Percentiles rank a stretch among this genome's conserved stretches.
These are phyloP conservation scores for Anagyrus pseudococci DNA, from an alignment of 2,888 invertebrate species.

Conservation along the genomic window DNA sequence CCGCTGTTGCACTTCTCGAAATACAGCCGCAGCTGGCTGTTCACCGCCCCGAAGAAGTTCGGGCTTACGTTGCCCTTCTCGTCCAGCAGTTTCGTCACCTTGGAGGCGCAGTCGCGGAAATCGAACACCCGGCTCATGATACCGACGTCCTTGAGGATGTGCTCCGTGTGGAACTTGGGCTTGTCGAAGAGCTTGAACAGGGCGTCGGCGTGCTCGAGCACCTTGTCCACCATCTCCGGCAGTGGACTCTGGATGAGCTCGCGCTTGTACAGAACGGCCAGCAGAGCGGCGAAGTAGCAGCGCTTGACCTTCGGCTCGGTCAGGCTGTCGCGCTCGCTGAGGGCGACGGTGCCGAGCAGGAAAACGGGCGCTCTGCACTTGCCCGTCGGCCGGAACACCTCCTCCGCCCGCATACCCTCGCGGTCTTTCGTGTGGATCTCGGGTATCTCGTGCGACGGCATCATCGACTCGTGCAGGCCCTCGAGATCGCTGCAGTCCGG, in stretches of 20 bases:
- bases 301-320: conserved; percentile 52
- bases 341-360: conserved; percentile 48
- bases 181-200: conserved; percentile 50
- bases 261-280: conserved; percentile 52
- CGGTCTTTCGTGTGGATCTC: conserved; percentile 47
- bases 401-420: conserved; percentile 44
- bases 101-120: conserved; percentile 50
- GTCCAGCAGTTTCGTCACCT: conserved; percentile 41
- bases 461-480: conserved; percentile 51
- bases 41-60: conserved; percentile 37
- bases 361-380: conserved; percentile 48
- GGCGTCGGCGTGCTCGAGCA: conserved; percentile 51
- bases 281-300: conserved; percentile 56
- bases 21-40: conserved; percentile 46
- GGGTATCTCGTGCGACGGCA: conserved; percentile 45
- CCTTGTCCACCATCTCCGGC: conserved; percentile 52
- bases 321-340: conserved; percentile 47
- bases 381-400: conserved; percentile 47
- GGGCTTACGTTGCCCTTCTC: conserved; percentile 34
- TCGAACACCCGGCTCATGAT: conserved; percentile 56
- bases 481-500: conserved; percentile 51
- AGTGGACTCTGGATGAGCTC: conserved; percentile 55
- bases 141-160: conserved; percentile 51
- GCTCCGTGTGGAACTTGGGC: conserved; percentile 51
- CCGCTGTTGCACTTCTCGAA: conserved; percentile 49